Base-by-base conservation (phyloP, 2,113 vertebrate genomes). In the Heliornis fulica region DNA sequence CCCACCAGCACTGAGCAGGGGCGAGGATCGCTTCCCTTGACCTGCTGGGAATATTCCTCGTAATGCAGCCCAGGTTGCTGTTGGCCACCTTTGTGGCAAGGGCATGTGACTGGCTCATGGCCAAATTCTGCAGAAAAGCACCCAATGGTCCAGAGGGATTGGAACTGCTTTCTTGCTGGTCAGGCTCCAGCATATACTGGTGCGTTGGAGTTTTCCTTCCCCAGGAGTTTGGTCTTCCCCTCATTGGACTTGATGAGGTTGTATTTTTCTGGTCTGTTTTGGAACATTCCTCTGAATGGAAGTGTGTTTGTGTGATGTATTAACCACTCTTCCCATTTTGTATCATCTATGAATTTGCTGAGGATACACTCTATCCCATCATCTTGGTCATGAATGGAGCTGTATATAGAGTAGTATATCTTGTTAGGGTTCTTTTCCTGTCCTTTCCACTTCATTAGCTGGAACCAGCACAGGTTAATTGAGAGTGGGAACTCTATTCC, bases 401-500 rank as follows among this genome's bases (percentile, higher is more conserved):
- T 54, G 21, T 68, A 46, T 46, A 22, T 51, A 56, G 28, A 11
- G 12, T 56, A 87, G 21, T 78, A 11, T 16, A 60, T 36, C 46
- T 65, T 64, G 36, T 56, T 83, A 59, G 25, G 53, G 79, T 89
- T 74, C 56, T 89, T 20, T 8, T 54, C 10, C 8, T n/a, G n/a
- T 93, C 45, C 10, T 29, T 89, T 96, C 63, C 38, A 59, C 89
- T 94, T 95, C 84, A 87, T 94, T 95, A 96, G 41, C 61, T 89
- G 75, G 74, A 93, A 76, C 57, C 53, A 77, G 45, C 36, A 45
- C 50, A 74, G 91, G 93, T 96, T 97, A 97, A 97, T 95, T 93
- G 91, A 89, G 54, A 93, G 22, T 57, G 32, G 26, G 82, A 94
- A 85, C 75, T 95, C 81, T 81, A 69, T 91, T 96, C 63, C 66